phyloP scores from a whole-genome alignment of 2,888 invertebrate genomes.

The Dryobota labecula region DNA sequence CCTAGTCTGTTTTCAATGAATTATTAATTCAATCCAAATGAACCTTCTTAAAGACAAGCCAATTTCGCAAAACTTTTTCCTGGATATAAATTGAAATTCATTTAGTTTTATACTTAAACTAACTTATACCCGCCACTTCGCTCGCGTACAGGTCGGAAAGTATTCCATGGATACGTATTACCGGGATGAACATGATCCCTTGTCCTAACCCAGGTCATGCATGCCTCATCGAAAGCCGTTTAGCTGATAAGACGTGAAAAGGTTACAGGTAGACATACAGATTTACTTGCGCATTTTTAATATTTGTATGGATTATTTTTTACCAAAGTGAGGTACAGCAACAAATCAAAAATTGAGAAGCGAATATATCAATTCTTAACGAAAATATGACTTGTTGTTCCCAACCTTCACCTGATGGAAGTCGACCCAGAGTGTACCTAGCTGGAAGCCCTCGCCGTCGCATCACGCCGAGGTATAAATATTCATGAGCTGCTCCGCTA shows the following conservation, averaged over 20 bases:
- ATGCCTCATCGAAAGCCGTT: background rate
- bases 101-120: background rate
- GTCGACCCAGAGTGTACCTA: constrained; percentile 22
- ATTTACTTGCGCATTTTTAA: background rate
- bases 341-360: too few species aligned
- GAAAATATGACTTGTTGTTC: constrained; percentile 33
- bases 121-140: background rate
- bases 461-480: constrained; percentile 54
- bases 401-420: constrained; percentile 1
- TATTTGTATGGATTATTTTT: background rate
- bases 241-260: background rate
- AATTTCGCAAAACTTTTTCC: background rate
- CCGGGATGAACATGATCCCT: background rate
- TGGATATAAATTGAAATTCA: background rate
- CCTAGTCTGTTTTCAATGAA: background rate
- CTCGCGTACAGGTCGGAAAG: background rate
- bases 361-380: constrained; percentile 1
- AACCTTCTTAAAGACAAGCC: constrained; percentile 1
- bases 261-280: too few species aligned
- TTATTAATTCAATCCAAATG: background rate
- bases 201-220: background rate
- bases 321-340: background rate
- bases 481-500: constrained; percentile 61
- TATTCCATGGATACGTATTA: background rate
- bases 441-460: constrained; percentile 25